Evolutionary conservation across 2,797 vertebrate genomes (phyloP).

Genomic region (Macropodus opercularis): DNA sequence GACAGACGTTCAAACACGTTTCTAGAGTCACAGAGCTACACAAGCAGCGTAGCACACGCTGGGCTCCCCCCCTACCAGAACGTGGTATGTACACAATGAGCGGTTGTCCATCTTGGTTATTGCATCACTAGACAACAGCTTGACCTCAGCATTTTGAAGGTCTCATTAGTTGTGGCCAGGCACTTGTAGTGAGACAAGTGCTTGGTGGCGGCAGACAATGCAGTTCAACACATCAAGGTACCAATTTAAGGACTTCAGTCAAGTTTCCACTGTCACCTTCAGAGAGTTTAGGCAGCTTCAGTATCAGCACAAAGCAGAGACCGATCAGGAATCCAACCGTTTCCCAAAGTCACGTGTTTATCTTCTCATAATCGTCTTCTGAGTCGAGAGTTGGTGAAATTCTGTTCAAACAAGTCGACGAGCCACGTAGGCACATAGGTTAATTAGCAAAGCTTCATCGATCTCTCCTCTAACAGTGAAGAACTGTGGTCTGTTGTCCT

Average conservation of each 20-base stretch:
- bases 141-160: constrained; percentile 57
- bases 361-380: constrained; percentile 14
- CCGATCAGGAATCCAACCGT: constrained; percentile 46
- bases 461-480: constrained; percentile 38
- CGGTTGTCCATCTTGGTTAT: constrained; percentile 68
- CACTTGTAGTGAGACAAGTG: constrained; percentile 47
- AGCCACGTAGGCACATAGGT: constrained; percentile 75
- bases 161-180: constrained; percentile 38
- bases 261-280: constrained; percentile 46
- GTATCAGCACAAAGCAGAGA: constrained; percentile 52
- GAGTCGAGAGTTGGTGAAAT: constrained; percentile 38
- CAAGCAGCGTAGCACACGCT: constrained; percentile 45
- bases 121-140: constrained; percentile 71
- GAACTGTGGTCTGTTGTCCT: constrained; percentile 34
- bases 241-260: constrained; percentile 39
- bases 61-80: constrained; percentile 63
- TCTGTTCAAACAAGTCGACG: constrained; percentile 54
- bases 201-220: constrained; percentile 38
- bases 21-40: constrained; percentile 41
- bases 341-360: constrained; percentile 14
- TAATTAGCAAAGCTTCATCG: constrained; percentile 70
- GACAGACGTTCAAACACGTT: constrained; percentile 5
- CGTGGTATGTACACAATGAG: constrained; percentile 80
- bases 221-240: constrained; percentile 31
- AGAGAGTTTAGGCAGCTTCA: constrained; percentile 55